Conservation (phyloP, 2,113 vertebrate species). For the Mirounga angustirostris region DNA sequence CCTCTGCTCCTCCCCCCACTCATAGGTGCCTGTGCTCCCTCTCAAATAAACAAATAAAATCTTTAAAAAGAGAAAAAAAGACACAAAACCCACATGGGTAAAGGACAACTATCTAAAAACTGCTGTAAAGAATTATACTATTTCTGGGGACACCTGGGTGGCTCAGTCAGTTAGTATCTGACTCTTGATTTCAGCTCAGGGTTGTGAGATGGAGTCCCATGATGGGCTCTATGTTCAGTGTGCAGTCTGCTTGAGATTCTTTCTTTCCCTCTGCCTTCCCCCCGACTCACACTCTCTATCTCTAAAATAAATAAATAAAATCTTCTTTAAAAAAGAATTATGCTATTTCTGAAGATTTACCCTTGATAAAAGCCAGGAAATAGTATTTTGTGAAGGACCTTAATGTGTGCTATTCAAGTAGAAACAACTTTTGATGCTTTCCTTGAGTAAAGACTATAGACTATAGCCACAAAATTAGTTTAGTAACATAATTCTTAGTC, state of each 20-base stretch:
- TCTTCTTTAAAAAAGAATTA: not conserved
- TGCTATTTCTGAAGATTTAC: not conserved
- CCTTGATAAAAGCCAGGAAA: not conserved
- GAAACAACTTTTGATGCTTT: not conserved
- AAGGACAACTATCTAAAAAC: not conserved
- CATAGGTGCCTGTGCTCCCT: not conserved
- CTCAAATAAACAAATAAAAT: not conserved
- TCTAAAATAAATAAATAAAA: not conserved
- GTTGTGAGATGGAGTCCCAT: not conserved
- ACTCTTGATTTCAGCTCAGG: not conserved
- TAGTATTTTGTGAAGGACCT: not conserved
- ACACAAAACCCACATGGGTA: not conserved
- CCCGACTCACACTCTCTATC: not conserved
- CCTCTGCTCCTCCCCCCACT: not conserved
- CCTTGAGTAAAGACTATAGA: not conserved
- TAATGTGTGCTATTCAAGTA: not conserved
- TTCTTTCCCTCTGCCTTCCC: not conserved
- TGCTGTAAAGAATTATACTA: not conserved
- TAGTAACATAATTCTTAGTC: not conserved
- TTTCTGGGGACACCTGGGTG: not conserved
- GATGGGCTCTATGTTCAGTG: not conserved
- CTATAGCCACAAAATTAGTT: not conserved
- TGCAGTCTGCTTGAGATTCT: not conserved
- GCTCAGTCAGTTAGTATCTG: not conserved
- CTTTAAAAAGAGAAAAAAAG: not conserved